phyloP scores from a whole-genome alignment of 1,140 invertebrate genomes.

The Ditylenchus dipsaci region DNA sequence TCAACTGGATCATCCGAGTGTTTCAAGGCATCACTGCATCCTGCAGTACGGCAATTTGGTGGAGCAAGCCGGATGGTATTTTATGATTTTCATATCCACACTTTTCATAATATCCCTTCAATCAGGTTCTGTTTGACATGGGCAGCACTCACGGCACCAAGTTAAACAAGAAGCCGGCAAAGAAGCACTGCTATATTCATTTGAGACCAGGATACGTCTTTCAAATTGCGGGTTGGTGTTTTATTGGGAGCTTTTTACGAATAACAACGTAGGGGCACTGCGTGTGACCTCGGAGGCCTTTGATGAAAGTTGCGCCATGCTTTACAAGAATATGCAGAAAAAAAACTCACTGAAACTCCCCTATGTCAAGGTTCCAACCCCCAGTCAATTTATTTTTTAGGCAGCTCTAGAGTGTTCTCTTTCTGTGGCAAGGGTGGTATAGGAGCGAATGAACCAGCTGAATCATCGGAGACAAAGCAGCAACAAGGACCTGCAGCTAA shows the following conservation, averaged over 20 bases:
- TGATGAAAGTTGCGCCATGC: too few species aligned
- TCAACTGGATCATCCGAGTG: slow-evolving; percentile 30
- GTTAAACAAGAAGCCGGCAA: slow-evolving; percentile 77
- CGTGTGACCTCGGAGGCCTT: too few species aligned
- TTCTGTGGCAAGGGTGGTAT: slow-evolving; percentile 66
- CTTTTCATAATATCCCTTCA: too few species aligned
- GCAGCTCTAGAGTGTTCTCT: slow-evolving; percentile 77
- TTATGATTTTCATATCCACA: too few species aligned
- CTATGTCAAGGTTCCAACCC: too few species aligned
- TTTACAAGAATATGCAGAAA: too few species aligned
- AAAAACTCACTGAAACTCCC: too few species aligned
- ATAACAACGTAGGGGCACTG: too few species aligned
- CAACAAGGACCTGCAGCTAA: slow-evolving; percentile 70
- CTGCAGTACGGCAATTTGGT: slow-evolving; percentile 22
- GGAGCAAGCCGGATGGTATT: slow-evolving; percentile 16
- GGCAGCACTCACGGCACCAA: slow-evolving; percentile 90
- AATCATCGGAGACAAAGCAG: neutral
- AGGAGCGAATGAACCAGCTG: neutral
- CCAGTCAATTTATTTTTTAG: slow-evolving; percentile 35
- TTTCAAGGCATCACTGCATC: slow-evolving; percentile 28
- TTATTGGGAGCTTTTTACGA: too few species aligned
- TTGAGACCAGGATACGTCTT: slow-evolving; percentile 82
- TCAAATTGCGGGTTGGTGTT: slow-evolving; percentile 82
- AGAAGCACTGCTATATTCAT: slow-evolving; percentile 71
- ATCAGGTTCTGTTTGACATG: slow-evolving; percentile 74